Evolutionary conservation across 2,888 invertebrate genomes (phyloP), one percentile per base, ranked within the genome.

Genomic region (Sesia bembeciformis): DNA sequence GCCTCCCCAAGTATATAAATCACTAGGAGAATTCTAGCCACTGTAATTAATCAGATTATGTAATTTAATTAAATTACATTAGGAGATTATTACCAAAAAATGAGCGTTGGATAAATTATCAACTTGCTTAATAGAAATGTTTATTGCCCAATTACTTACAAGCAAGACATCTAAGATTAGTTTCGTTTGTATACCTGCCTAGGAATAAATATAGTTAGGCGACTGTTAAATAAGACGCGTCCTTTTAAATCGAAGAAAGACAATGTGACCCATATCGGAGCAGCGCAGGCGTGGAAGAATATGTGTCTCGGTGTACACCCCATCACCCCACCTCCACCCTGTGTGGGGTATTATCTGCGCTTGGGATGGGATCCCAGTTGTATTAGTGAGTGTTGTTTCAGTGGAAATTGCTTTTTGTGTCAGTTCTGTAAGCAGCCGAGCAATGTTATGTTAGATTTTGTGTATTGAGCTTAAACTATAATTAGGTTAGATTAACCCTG

Each of bases 231-330:
- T 23, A 23, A 23, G 23, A 23, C 23, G 23, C 23, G 23, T 46
- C 46, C n/a, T 46, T 46, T 46, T 23, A 46, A 46, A 46, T 23
- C 46, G 4, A 46, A 46, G 23, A 23, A 46, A 46, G 46, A 46
- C 46, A 85, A 82, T 83, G 65, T 85, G 85, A 84, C 85, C 84
- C 73, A 86, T 62, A 81, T 85, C 64, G 66, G 63, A 57, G 64
- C 56, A 66, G 84, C 82, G 84, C 84, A 82, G 74, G 84, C 83
- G 84, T 84, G 76, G 72, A 77, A 76, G 81, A 81, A 82, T 81
- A 73, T 82, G 66, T 79, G 80, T 77, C 76, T 78, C 74, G 74
- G 38, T 41, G 40, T 52, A 23, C 23, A 50, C 39, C 50, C 50
- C 38, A 7, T 3, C 56, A 59, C 61, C 60, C 62, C 73, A 23